phyloP scores from a whole-genome alignment of 1,140 invertebrate species.

The Ceratina calcarata region DNA sequence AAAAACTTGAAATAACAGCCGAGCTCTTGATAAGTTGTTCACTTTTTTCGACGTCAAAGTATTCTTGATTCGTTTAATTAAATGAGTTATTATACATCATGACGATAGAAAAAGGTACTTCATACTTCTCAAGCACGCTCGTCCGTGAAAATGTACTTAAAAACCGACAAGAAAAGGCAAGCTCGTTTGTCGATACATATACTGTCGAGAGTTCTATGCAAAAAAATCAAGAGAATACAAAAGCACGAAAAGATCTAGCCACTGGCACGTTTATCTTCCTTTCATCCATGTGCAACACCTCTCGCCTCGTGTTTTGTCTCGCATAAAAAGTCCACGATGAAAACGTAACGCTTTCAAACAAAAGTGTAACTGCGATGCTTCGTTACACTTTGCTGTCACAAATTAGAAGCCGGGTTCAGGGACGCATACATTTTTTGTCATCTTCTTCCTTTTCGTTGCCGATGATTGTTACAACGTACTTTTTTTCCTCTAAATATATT shows the following conservation, averaged over 20 bases:
- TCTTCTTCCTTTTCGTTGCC: neutral
- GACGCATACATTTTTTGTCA: neutral
- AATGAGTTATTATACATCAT: no score
- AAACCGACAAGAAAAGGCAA: no score
- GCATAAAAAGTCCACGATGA: neutral
- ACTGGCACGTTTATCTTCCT: neutral
- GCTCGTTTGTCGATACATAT: neutral
- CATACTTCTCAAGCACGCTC: no score
- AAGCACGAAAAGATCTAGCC: neutral
- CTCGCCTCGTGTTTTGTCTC: neutral
- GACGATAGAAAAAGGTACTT: no score
- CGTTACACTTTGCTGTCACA: neutral
- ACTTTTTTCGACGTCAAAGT: no score
- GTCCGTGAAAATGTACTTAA: no score
- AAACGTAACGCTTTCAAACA: conserved; percentile 3
- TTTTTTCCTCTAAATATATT: conserved; percentile 33
- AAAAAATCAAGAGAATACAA: neutral
- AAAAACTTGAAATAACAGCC: no score
- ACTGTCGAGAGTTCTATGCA: neutral
- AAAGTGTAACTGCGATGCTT: neutral
- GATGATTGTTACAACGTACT: neutral
- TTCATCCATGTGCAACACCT: no score
- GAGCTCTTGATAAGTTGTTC: no score
- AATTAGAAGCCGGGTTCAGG: neutral
- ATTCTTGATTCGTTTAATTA: no score